These are phyloP conservation scores for Centroberyx gerrardi DNA, from an alignment of 2,797 vertebrate species.

Conservation along the genomic window DNA sequence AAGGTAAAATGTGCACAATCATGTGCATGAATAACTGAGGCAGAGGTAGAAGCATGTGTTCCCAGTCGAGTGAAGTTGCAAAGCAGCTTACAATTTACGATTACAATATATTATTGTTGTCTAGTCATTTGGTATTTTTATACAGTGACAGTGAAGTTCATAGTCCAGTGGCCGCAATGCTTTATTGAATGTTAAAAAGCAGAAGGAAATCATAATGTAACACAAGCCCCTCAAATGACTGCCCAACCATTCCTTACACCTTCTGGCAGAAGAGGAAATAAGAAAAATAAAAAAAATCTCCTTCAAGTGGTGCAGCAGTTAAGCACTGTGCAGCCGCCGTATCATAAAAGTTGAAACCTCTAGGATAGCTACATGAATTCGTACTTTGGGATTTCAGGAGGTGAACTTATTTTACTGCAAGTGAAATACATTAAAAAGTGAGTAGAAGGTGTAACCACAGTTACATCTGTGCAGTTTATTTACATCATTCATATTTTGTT, in stretches of 20 bases:
- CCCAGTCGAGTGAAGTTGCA: too few relatives aligned
- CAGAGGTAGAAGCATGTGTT: background rate
- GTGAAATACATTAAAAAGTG: slow-evolving; percentile 36
- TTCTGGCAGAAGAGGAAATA: too few relatives aligned
- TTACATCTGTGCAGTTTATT: slow-evolving; percentile 25
- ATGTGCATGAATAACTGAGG: background rate
- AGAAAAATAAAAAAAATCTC: too few relatives aligned
- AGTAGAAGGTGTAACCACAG: background rate
- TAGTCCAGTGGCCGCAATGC: too few relatives aligned
- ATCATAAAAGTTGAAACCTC: slow-evolving; percentile 1
- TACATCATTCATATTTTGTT: slow-evolving; percentile 3
- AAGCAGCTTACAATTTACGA: too few relatives aligned
- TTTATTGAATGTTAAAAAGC: background rate
- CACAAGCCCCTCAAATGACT: background rate
- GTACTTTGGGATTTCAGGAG: slow-evolving; percentile 39
- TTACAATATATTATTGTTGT: background rate
- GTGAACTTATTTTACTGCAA: slow-evolving; percentile 32
- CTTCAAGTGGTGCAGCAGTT: background rate
- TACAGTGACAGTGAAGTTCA: too few relatives aligned
- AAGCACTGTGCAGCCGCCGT: background rate
- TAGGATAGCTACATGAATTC: slow-evolving; percentile 11
- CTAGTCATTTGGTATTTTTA: background rate
- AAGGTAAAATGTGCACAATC: slow-evolving; percentile 4
- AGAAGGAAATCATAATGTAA: background rate
- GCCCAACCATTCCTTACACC: background rate